Evolutionary conservation across 2,888 invertebrate genomes (phyloP).

Genomic region (Punctoribates punctum): DNA sequence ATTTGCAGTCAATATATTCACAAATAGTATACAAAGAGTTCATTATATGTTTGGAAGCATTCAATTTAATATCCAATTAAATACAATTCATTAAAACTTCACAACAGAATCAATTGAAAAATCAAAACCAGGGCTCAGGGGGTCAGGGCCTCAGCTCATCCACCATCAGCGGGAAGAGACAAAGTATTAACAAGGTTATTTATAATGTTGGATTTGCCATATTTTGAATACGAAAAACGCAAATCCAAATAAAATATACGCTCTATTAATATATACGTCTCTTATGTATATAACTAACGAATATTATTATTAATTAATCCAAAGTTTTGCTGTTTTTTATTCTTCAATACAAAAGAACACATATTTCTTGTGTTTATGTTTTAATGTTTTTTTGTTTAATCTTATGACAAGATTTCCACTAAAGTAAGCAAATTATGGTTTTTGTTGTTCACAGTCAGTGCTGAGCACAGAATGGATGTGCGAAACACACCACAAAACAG

Average conservation of each 20-base stretch:
- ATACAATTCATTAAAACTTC: too few species aligned
- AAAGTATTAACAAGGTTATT: too few species aligned
- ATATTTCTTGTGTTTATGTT: slow-evolving; percentile 8
- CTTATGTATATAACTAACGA: background rate
- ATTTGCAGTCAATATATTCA: background rate
- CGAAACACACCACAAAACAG: background rate
- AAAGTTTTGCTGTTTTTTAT: background rate
- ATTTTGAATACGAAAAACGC: too few species aligned
- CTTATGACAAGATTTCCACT: slow-evolving; percentile 22
- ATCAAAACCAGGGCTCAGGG: too few species aligned
- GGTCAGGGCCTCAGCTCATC: too few species aligned
- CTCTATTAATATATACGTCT: too few species aligned
- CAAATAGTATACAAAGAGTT: background rate
- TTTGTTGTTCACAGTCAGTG: background rate
- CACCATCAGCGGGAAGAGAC: too few species aligned
- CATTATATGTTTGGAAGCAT: background rate
- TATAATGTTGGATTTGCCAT: too few species aligned
- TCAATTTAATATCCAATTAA: background rate
- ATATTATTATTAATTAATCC: background rate
- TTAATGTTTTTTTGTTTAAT: background rate
- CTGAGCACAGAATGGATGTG: background rate
- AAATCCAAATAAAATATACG: too few species aligned
- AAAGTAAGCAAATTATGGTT: background rate
- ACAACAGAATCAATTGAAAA: too few species aligned
- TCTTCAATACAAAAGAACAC: slow-evolving; percentile 14